These are phyloP conservation scores for Eretmochelys imbricata DNA, from an alignment of 2,113 vertebrate species.

Conservation along the genomic window DNA sequence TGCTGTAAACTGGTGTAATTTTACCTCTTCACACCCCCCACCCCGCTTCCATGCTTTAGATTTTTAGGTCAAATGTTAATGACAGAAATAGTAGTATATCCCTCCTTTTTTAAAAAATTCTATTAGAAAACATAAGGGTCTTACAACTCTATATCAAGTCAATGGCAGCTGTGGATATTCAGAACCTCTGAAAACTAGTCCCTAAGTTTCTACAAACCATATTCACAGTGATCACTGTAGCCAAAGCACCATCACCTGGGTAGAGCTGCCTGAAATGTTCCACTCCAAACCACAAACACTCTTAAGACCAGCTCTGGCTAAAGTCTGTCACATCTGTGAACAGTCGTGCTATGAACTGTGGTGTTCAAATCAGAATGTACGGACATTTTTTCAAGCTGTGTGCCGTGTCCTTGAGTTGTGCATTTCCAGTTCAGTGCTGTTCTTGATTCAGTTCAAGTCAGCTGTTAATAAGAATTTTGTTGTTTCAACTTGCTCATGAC, in stretches of 20 bases:
- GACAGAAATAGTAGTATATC: neutral
- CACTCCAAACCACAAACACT: neutral
- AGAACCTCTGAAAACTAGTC: neutral
- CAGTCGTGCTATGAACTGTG: rapidly evolving
- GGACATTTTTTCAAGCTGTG: too few relatives aligned
- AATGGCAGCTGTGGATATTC: neutral
- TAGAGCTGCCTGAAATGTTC: neutral
- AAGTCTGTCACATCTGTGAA: neutral
- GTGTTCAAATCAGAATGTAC: too few relatives aligned
- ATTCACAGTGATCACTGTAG: neutral
- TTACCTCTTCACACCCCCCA: neutral
- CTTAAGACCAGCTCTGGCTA: neutral
- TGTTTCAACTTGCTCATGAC: neutral
- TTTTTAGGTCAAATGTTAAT: neutral
- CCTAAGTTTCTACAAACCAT: neutral
- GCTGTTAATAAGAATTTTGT: neutral
- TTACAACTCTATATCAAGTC: neutral
- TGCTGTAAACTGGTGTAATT: neutral
- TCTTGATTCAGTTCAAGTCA: rapidly evolving
- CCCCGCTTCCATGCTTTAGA: neutral
- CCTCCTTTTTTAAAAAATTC: neutral
- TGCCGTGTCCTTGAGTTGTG: neutral
- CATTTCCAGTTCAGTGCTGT: neutral
- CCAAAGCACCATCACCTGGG: neutral
- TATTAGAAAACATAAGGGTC: neutral